Conservation (phyloP, 1,140 invertebrate species). For the Plutomurus gul region DNA sequence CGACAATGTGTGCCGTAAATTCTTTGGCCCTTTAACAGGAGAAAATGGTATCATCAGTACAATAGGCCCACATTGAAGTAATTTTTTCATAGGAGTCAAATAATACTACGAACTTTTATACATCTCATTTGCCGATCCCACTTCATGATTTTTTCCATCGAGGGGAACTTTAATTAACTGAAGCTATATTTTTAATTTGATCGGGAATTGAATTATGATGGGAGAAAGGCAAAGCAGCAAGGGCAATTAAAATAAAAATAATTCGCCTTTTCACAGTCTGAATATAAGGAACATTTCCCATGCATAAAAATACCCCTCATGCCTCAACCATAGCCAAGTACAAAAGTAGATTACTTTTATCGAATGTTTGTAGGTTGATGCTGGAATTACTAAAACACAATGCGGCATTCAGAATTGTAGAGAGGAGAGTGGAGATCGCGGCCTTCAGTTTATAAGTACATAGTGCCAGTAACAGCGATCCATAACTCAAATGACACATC, state of each 20-base stretch:
- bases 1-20: no score
- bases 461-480: background rate
- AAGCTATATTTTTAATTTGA: constrained; percentile 49
- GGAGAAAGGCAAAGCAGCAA: constrained; percentile 13
- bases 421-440: no score
- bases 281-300: background rate
- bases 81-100: no score
- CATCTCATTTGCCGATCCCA: background rate
- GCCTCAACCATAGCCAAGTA: no score
- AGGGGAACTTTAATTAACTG: constrained; percentile 45
- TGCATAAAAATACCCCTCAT: constrained; percentile 17
- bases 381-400: background rate
- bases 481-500: constrained; percentile 23
- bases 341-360: no score
- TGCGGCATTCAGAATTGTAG: no score
- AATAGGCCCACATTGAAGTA: no score
- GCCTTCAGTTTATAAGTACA: no score
- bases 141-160: constrained; percentile 34
- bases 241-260: constrained; percentile 33
- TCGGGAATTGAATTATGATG: constrained; percentile 45
- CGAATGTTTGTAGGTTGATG: background rate
- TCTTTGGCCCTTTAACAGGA: no score
- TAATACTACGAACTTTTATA: no score
- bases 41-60: no score
- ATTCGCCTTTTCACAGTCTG: constrained; percentile 14